A percentile compares a stretch with the other conserved stretches of the same genome.
Conservation (phyloP, 2,888 invertebrate genomes). For the Uropetala carovei region DNA sequence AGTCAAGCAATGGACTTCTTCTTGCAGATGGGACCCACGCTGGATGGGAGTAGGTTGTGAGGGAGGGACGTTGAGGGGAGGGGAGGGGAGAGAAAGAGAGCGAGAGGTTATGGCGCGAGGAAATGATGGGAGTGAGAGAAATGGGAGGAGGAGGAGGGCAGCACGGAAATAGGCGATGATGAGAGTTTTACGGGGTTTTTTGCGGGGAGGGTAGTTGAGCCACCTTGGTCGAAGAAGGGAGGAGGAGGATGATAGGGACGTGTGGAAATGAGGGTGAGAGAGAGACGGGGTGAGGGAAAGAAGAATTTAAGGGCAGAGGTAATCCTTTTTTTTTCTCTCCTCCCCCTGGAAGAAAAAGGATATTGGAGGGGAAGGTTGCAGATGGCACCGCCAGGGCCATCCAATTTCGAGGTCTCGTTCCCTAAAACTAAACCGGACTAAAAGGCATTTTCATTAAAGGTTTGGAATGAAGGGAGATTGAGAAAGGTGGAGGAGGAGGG, state of each 20-base stretch:
- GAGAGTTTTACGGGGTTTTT: too few species aligned
- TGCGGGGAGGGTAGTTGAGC: too few species aligned
- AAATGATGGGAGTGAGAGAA: too few species aligned
- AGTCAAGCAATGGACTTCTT: too few species aligned
- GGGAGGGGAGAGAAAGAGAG: too few species aligned
- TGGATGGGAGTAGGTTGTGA: too few species aligned
- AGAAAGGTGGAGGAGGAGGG: too few species aligned
- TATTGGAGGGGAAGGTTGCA: not conserved
- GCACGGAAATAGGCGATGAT: too few species aligned
- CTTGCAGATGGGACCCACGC: too few species aligned
- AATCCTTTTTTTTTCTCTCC: not conserved
- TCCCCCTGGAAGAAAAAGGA: not conserved
- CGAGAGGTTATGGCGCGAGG: too few species aligned
- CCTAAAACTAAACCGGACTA: conserved; percentile 49
- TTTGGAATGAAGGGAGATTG: not conserved
- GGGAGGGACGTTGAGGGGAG: too few species aligned
- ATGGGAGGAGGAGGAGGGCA: too few species aligned
- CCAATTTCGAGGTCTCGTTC: conserved; percentile 57
- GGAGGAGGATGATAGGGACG: not conserved
- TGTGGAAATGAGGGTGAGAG: not conserved
- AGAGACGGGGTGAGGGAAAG: not conserved
- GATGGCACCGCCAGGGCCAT: conserved; percentile 46
- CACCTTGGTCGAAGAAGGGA: not conserved
- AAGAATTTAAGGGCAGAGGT: not conserved
- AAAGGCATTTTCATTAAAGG: conserved; percentile 59